Base-by-base conservation (phyloP, 2,797 vertebrate species). In the Nyctibius grandis region DNA sequence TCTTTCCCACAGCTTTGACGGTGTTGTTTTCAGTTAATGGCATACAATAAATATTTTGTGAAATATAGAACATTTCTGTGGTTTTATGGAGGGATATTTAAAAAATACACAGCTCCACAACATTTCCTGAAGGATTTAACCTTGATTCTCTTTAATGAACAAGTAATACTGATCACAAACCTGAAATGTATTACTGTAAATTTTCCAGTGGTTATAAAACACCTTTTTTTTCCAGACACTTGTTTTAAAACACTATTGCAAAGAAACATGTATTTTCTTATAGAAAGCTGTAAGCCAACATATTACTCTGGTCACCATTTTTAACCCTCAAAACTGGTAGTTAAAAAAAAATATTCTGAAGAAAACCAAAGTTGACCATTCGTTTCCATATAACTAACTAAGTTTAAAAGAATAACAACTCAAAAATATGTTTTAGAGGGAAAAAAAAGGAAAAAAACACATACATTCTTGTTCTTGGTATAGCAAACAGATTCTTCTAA, bases 141-240 rank as follows among this genome's bases (percentile, higher is more conserved):
- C 6, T 74, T 92, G 38, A 40, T 84, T 96, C 61, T 65, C 28
- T 69, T 63, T 84, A 91, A 84, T 59, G 61, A 85, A 65, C 61
- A 92, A 94, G n/a, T 72, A 90, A 78, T 45, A 15, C 33, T 96
- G 61, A 91, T 92, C 73, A 69, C 40, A 82, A 92, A 89, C 13
- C 19, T 86, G 75, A 94, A 93, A 91, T 73, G 26, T 50, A 45
- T 79, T 76, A 89, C 45, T 65, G 17, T 51, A 92, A 29, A 60
- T 93, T 87, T 89, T 97, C 56, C n/a, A 76, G 56, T 48, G 44
- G n/a, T 79, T 78, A 83, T 95, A 96, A 96, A 97, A 34, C n/a
- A 94, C 70, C 51, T 88, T 93, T 85, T 77, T 77, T 78, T 74
- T 54, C 51, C 72, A 94, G 91, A 88, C 15, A 78, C 15, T 85